Conservation (phyloP, 2,113 vertebrate genomes). For the Pterocles gutturalis region DNA sequence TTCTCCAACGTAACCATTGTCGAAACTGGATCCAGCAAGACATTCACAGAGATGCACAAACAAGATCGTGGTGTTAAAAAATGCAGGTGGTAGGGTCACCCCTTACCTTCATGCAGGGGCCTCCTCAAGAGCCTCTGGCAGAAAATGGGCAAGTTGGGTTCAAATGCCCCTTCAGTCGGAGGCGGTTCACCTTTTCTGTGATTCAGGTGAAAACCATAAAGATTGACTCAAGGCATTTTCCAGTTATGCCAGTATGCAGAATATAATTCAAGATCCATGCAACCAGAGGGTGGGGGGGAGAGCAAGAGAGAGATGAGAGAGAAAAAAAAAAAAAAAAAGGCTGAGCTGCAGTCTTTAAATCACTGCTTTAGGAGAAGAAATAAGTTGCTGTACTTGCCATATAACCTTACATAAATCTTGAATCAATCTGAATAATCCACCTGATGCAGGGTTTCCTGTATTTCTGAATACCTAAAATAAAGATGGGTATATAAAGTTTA, state of each 20-base stretch:
- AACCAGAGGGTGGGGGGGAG: not conserved
- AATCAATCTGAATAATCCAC: not conserved
- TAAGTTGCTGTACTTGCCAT: accelerated
- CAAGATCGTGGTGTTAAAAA: not conserved
- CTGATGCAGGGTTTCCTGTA: not conserved
- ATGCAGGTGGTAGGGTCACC: not conserved
- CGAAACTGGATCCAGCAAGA: not conserved
- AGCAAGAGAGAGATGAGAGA: too few relatives aligned
- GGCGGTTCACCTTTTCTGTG: accelerated
- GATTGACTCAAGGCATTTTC: not conserved
- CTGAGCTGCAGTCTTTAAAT: not conserved
- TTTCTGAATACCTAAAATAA: not conserved
- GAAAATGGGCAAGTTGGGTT: not conserved
- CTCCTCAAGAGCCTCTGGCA: not conserved
- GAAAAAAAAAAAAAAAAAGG: not conserved
- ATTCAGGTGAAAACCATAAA: not conserved
- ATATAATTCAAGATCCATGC: not conserved
- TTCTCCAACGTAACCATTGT: not conserved
- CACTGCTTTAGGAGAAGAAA: not conserved
- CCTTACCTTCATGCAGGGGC: not conserved
- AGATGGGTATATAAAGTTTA: not conserved
- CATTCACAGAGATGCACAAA: not conserved
- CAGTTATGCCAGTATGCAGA: not conserved
- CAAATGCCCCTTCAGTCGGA: not conserved
- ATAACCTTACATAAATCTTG: not conserved